Evolutionary conservation across 2,888 invertebrate species (phyloP), one percentile per base, ranked within the genome.

Genomic region (Drosophila trichaetosa): DNA sequence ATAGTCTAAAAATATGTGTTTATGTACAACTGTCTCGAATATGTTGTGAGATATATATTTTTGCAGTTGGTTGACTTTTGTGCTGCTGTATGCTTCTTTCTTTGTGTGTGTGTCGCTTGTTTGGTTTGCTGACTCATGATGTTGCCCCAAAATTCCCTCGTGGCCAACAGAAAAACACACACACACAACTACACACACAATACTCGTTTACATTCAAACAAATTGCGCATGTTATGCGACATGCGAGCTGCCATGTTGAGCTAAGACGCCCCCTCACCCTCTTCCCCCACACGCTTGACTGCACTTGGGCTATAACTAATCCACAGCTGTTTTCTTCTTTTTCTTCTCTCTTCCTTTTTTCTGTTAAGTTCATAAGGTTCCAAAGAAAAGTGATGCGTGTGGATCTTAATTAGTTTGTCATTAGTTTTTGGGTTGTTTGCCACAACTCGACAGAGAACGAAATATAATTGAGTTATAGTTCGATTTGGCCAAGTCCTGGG

Each of bases 51-150:
- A 83, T 80, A 86, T 89, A 83, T 89, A 80, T 84, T 87, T 89
- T 84, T 71, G 76, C 88, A 89, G 85, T 87, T 89, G 85, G 85
- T 70, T 86, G 85, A 86, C 88, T 89, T 75, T 80, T 76, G 63
- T 75, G 68, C 54, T 52, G 61, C 49, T 56, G 6, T 11, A 7
- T 18, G 49, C 77, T 2, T 57, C 76, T 79, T 58, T 63, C 36
- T 67, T 13, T n/a, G n/a, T 59, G 34, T 61, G 48, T 24, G 46
- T 67, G 85, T 57, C 58, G 66, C 77, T 82, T 80, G 77, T 85
- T 76, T 85, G 88, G 62, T 80, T 77, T 89, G 90, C 87, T 87
- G 90, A 89, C 90, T 86, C 90, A 86, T 89, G 90, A 87, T 74
- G 78, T 84, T 70, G 79, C 76, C 71, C 53, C 46, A 49, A 80